A percentile compares a stretch with the other conserved stretches of the same genome.
Evolutionary conservation across 2,113 vertebrate species (phyloP).

Genomic region (Geococcyx californianus): DNA sequence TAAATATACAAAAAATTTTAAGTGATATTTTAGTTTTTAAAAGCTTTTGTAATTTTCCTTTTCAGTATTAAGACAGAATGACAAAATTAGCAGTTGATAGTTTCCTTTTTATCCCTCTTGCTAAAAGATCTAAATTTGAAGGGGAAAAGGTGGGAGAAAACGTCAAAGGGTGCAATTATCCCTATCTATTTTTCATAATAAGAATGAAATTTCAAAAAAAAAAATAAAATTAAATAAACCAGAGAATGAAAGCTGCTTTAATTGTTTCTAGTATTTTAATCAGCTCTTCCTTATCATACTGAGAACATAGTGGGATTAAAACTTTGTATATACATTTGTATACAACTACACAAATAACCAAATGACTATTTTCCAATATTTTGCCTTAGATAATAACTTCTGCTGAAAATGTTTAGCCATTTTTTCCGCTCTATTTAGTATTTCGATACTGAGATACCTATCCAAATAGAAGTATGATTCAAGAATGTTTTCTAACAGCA

Average conservation of each 20-base stretch:
- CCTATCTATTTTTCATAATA: neutral
- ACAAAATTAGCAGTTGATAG: neutral
- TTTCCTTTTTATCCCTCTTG: neutral
- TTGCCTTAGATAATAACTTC: neutral
- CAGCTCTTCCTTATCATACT: neutral
- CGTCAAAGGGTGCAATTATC: neutral
- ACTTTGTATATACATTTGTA: neutral
- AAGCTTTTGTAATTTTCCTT: neutral
- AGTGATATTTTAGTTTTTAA: neutral
- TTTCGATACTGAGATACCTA: neutral
- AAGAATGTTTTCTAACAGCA: no score
- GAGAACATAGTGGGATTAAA: neutral
- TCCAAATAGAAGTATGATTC: no score
- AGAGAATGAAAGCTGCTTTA: neutral
- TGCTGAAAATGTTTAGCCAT: neutral
- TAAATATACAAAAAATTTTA: neutral
- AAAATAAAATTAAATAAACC: neutral
- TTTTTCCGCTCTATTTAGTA: neutral
- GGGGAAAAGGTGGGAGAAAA: neutral
- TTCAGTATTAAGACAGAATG: neutral
- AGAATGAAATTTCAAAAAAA: neutral
- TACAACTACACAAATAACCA: neutral
- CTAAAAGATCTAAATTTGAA: neutral
- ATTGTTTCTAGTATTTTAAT: neutral
- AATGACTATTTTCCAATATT: neutral